Evolutionary conservation across 2,797 vertebrate species (phyloP).

Genomic region (Helicolenus hilgendorfi): DNA sequence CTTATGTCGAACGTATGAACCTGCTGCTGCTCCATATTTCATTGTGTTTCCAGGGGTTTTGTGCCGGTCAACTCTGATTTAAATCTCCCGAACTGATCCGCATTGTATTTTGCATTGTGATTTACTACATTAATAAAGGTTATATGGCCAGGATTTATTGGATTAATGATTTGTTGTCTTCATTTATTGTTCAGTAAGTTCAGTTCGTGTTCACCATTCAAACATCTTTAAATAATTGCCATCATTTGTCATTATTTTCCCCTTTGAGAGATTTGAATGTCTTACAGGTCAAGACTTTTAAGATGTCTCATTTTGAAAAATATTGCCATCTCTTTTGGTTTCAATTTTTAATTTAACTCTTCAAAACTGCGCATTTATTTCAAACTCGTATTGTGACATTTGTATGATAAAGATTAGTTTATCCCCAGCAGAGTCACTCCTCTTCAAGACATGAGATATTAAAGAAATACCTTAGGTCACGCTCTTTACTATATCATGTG

Average conservation of each 20-base stretch:
- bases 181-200: not conserved
- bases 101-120: not conserved
- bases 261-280: not conserved
- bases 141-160: not conserved
- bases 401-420: not conserved
- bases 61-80: conserved; percentile 31
- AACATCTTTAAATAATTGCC: not conserved
- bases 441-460: not conserved
- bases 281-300: not conserved
- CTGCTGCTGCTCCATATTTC: conserved; percentile 39
- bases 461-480: too few species aligned
- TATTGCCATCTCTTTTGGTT: too few species aligned
- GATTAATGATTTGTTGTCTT: not conserved
- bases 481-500: not conserved
- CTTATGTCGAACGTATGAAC: conserved; percentile 32
- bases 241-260: not conserved
- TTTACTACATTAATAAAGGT: not conserved
- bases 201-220: not conserved
- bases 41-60: conserved; percentile 36
- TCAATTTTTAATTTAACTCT: not conserved
- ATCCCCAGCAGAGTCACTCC: not conserved
- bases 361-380: not conserved
- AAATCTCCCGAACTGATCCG: conserved; percentile 3
- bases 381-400: not conserved
- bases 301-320: not conserved